phyloP scores from a whole-genome alignment of 2,113 vertebrate genomes.

The Hippopotamus amphibius region DNA sequence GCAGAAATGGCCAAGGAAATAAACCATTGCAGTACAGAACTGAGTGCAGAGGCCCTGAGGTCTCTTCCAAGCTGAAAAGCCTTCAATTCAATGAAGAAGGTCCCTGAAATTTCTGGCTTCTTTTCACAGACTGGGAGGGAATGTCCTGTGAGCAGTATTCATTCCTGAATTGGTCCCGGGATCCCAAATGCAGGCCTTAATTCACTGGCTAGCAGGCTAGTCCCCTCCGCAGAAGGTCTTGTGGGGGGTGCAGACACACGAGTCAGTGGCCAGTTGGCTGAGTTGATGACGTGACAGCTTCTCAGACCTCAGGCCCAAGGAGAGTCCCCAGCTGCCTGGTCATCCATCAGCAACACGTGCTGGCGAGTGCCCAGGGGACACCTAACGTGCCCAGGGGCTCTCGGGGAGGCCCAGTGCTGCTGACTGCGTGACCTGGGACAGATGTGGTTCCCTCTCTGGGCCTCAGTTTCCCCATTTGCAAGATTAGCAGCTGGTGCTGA shows the following conservation, averaged over 20 bases:
- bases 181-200: background rate
- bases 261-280: background rate
- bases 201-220: background rate
- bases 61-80: constrained; percentile 13
- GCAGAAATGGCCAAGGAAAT: background rate
- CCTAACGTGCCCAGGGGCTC: background rate
- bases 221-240: background rate
- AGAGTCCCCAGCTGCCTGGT: background rate
- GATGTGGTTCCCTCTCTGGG: background rate
- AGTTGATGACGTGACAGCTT: background rate
- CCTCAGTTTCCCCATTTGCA: background rate
- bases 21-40: background rate
- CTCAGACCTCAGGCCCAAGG: background rate
- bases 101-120: background rate
- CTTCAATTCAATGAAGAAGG: background rate
- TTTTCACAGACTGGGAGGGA: background rate
- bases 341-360: background rate
- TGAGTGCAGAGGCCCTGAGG: background rate
- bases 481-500: background rate
- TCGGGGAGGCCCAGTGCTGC: accelerated
- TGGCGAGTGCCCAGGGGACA: background rate
- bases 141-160: background rate
- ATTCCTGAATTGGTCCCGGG: background rate
- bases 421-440: background rate
- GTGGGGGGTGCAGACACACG: background rate